Evolutionary conservation across 2,888 invertebrate genomes (phyloP).

Genomic region (Xestobium rufovillosum): DNA sequence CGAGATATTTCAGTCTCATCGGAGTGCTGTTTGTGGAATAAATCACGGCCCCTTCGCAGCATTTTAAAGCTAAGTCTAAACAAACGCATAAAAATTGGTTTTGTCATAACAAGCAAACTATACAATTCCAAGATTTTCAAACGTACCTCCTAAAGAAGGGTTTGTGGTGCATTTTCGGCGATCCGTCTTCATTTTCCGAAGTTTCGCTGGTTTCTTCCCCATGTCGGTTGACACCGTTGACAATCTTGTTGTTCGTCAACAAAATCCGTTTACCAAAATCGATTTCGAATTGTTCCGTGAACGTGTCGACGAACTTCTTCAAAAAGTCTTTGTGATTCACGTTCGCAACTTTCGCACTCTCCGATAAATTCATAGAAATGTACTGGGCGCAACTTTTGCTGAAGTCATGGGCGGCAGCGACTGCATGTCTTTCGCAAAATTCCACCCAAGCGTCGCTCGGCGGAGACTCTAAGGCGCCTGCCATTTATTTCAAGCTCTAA

Average conservation of each 20-base stretch:
- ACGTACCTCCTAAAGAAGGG: constrained; percentile 69
- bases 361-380: constrained; percentile 62
- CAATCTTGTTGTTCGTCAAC: constrained; percentile 38
- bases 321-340: constrained; percentile 72
- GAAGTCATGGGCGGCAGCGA: constrained; percentile 78
- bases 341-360: constrained; percentile 55
- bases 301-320: constrained; percentile 75
- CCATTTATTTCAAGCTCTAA: no score
- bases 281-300: constrained; percentile 76
- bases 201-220: constrained; percentile 49
- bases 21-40: constrained; percentile 86
- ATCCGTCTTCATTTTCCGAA: constrained; percentile 67
- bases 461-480: constrained; percentile 31
- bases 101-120: no score
- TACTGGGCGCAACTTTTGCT: constrained; percentile 78
- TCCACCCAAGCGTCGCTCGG: constrained; percentile 62
- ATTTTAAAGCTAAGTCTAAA: constrained; percentile 75
- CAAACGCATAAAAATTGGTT: constrained; percentile 11
- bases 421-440: constrained; percentile 82
- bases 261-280: constrained; percentile 58
- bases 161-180: constrained; percentile 73
- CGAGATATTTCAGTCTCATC: constrained; percentile 72
- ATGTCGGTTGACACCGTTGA: constrained; percentile 35
- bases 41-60: constrained; percentile 69
- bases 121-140: no score